Conservation (phyloP, 2,888 invertebrate genomes). For the Andrena bicolor region DNA sequence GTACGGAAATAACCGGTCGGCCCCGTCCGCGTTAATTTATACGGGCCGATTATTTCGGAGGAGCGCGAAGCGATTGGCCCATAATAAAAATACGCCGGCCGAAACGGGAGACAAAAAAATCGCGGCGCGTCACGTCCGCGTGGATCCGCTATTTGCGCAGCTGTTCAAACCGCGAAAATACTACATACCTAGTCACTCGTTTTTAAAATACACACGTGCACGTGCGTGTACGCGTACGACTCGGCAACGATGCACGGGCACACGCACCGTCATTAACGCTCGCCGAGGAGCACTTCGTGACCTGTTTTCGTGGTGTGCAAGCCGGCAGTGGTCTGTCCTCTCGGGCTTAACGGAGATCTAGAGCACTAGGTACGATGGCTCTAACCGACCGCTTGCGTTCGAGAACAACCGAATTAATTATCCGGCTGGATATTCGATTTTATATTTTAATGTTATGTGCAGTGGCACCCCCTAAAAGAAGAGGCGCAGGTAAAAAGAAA, state of each 20-base stretch:
- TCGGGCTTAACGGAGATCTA: slow-evolving; percentile 45
- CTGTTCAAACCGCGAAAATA: slow-evolving; percentile 80
- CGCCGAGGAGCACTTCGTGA: slow-evolving; percentile 62
- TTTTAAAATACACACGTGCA: slow-evolving; percentile 74
- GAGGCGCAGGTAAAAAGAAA: no score
- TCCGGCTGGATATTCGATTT: slow-evolving; percentile 42
- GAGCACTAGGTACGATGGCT: slow-evolving; percentile 54
- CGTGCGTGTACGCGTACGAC: slow-evolving; percentile 31
- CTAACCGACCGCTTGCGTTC: slow-evolving; percentile 12
- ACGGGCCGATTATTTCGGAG: slow-evolving; percentile 41
- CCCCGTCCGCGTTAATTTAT: slow-evolving; percentile 27
- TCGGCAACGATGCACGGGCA: background rate
- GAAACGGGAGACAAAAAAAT: slow-evolving; percentile 65
- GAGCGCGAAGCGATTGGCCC: slow-evolving; percentile 43
- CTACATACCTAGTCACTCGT: slow-evolving; percentile 72
- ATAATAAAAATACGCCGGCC: slow-evolving; percentile 56
- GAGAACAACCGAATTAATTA: slow-evolving; percentile 40
- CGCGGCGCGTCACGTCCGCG: slow-evolving; percentile 59
- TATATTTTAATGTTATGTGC: slow-evolving; percentile 4
- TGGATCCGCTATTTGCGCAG: slow-evolving; percentile 79
- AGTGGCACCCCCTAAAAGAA: no score
- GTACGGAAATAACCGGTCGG: slow-evolving; percentile 33
- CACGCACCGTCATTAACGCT: slow-evolving; percentile 62
- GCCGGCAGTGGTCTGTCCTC: slow-evolving; percentile 32
- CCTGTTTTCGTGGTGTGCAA: slow-evolving; percentile 58